phyloP scores from a whole-genome alignment of 2,113 vertebrate species.

The Arenaria interpres region DNA sequence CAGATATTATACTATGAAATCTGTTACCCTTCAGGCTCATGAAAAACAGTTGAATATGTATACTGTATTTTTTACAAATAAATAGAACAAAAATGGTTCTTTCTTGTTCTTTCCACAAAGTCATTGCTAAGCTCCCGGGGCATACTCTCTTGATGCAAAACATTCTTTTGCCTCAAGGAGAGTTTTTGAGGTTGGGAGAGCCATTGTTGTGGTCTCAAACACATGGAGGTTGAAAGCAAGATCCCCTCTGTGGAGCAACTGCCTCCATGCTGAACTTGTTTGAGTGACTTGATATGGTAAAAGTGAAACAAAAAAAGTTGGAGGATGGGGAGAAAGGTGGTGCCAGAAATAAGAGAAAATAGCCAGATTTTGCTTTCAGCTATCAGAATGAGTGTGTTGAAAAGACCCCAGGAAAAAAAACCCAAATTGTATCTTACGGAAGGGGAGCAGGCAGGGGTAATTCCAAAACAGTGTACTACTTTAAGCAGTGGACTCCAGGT shows the following conservation, averaged over 20 bases:
- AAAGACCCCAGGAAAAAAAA: background rate
- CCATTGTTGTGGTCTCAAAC: slow-evolving; percentile 56
- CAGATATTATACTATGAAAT: slow-evolving; percentile 37
- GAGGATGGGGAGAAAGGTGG: background rate
- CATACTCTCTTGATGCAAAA: slow-evolving; percentile 49
- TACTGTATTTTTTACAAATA: slow-evolving; percentile 59
- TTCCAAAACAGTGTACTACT: background rate
- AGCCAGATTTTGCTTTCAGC: background rate
- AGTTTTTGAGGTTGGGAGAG: slow-evolving; percentile 50
- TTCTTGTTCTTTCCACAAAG: slow-evolving; percentile 60
- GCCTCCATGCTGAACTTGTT: slow-evolving; percentile 23
- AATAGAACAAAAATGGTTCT: slow-evolving; percentile 48
- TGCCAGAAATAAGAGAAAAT: background rate
- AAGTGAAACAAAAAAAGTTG: slow-evolving; percentile 6
- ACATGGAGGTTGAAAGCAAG: slow-evolving; percentile 25
- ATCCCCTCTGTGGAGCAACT: background rate
- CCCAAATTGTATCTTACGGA: background rate
- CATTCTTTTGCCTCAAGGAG: slow-evolving; percentile 58
- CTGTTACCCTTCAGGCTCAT: slow-evolving; percentile 41
- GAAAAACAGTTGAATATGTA: slow-evolving; percentile 54
- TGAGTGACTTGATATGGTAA: background rate
- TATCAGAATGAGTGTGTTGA: background rate
- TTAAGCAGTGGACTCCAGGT: background rate
- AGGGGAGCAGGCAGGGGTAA: background rate
- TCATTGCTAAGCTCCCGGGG: slow-evolving; percentile 20